Evolutionary conservation across 2,888 invertebrate species (phyloP), one percentile per base, ranked within the genome.

Genomic region (Trissolcus japonicus): DNA sequence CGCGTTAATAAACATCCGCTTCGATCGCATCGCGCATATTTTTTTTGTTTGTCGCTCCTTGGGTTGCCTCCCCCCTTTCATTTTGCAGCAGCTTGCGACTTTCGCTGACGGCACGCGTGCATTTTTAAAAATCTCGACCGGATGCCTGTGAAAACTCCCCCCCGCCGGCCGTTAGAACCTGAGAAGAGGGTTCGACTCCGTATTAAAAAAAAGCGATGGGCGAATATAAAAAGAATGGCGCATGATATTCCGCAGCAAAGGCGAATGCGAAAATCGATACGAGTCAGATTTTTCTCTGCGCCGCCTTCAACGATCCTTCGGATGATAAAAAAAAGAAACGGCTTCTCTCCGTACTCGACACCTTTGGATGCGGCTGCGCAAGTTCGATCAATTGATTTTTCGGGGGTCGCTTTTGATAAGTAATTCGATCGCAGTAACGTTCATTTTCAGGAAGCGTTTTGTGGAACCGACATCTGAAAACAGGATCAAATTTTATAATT

Each of bases 191-290:
- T 78, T 65, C 67, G 40, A 57, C 51, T 43, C 13, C 13, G 21
- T 7, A 16, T 2, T 14, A 35, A 14, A 62, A 57, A n/a, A 46
- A n/a, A 57, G 53, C 16, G 50, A n/a, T 21, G 9, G 14, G 11
- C 16, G 35, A 21, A 66, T 16, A 17, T 17, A 46, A 60, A 69
- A 59, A 56, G 56, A 55, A 25, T 46, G 46, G 43, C 40, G 60
- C 65, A 35, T 9, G 41, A 25, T 19, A 65, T 61, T 65, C 72
- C 54, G 61, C 57, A 62, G 50, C 60, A 57, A 78, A 78, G 74
- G 62, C 78, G 74, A 62, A 78, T 51, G 66, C 78, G 78, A 69
- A 74, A 74, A 78, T 56, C 21, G 78, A 74, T 71, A 61, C 62
- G 74, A 74, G 74, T 78, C 56, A 74, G 7, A 67, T 50, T 73